Percentiles rank a stretch among this genome's conserved stretches.
These are phyloP conservation scores for Platichthys stellatus DNA, from an alignment of 2,113 vertebrate genomes.

Conservation along the genomic window DNA sequence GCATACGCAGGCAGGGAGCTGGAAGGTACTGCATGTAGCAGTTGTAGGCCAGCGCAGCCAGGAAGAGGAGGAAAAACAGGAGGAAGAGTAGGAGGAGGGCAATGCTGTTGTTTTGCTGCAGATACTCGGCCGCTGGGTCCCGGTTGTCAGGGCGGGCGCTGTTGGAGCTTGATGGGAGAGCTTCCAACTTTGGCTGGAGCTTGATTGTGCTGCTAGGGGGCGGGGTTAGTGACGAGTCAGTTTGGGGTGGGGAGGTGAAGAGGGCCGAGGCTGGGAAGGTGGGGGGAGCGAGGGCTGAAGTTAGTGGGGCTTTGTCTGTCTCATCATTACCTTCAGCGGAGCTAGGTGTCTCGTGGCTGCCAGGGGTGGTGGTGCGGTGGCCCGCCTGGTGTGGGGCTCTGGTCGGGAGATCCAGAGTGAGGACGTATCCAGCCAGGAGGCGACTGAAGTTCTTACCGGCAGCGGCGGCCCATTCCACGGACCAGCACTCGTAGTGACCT, in stretches of 20 bases:
- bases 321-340: constrained; percentile 82
- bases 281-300: constrained; percentile 61
- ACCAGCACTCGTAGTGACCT: constrained; percentile 92
- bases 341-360: constrained; percentile 37
- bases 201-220: constrained; percentile 72
- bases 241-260: constrained; percentile 70
- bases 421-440: constrained; percentile 85
- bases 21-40: constrained; percentile 97
- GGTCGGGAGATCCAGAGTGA: constrained; percentile 82
- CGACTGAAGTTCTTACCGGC: constrained; percentile 87
- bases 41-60: constrained; percentile 90
- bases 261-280: constrained; percentile 65
- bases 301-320: constrained; percentile 71
- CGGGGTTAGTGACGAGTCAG: constrained; percentile 79
- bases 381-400: constrained; percentile 37
- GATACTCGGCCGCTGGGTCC: constrained; percentile 85
- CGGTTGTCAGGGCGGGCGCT: constrained; percentile 73
- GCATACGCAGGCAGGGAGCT: constrained; percentile 88
- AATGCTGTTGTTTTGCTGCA: constrained; percentile 88
- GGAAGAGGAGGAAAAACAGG: constrained; percentile 91
- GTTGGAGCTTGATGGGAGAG: constrained; percentile 72
- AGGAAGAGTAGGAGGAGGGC: constrained; percentile 92
- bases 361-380: constrained; percentile 29
- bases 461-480: constrained; percentile 84
- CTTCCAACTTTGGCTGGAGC: constrained; percentile 56